These are phyloP conservation scores for Apogon talboti DNA, from an alignment of 2,797 vertebrate genomes.

Conservation along the genomic window DNA sequence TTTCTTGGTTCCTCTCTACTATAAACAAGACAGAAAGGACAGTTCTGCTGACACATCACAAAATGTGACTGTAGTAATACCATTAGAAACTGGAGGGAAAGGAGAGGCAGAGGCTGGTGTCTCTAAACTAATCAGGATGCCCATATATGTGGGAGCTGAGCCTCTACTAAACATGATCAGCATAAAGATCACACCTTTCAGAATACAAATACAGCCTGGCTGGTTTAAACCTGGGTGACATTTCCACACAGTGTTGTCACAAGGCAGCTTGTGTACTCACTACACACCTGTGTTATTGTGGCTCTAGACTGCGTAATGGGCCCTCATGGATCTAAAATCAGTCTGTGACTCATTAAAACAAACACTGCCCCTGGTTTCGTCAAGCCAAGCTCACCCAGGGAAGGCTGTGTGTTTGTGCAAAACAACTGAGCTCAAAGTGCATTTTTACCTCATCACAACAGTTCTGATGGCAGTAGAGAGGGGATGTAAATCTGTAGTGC, in stretches of 20 bases:
- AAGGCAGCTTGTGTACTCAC: conserved; percentile 34
- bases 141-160: conserved; percentile 8
- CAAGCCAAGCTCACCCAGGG: conserved; percentile 25
- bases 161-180: conserved; percentile 21
- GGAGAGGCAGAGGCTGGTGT: conserved; percentile 36
- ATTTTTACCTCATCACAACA: conserved; percentile 20
- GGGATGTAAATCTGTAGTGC: conserved; percentile 7
- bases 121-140: conserved; percentile 44
- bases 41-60: conserved; percentile 33
- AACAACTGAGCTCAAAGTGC: conserved; percentile 43
- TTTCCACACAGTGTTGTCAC: conserved; percentile 41
- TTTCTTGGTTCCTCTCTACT: neutral
- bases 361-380: conserved; percentile 47
- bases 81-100: conserved; percentile 37
- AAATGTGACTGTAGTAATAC: conserved; percentile 42
- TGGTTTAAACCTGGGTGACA: conserved; percentile 25
- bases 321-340: conserved; percentile 40
- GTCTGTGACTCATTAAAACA: conserved; percentile 72
- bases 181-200: conserved; percentile 28
- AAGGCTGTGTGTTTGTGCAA: conserved; percentile 6
- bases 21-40: conserved; percentile 18
- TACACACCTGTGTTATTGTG: conserved; percentile 64
- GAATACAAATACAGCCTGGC: conserved; percentile 21
- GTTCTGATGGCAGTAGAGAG: conserved; percentile 14
- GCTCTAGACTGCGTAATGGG: conserved; percentile 44